Evolutionary conservation across 2,888 invertebrate genomes (phyloP), one percentile per base, ranked within the genome.

Genomic region (Epirrhoe tristata): DNA sequence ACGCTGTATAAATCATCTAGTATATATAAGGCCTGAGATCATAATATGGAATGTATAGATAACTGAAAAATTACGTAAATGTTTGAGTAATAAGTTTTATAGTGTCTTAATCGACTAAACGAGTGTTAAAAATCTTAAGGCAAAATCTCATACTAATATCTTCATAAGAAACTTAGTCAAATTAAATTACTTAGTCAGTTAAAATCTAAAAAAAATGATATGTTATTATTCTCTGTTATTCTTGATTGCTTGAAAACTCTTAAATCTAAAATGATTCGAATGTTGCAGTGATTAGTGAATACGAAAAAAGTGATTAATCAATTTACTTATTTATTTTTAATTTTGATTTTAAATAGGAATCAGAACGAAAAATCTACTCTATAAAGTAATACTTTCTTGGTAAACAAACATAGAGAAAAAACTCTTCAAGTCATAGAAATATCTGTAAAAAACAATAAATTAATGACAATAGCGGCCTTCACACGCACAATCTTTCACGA

Each of bases 201-300:
- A 71, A 43, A 69, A 64, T 63, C 57, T 74, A 67, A 76, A 79
- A n/a, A 80, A 69, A 81, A 82, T 91, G 92, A 92, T 92, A 92
- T 92, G 91, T 91, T 81, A 69, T 79, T 85, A 90, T 91, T 91
- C 90, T 86, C 85, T 80, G 81, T 84, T 87, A 90, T 88, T 88
- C 89, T 90, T 90, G 89, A 86, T 90, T 85, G 77, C 50, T 63
- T 52, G 34, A 63, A 67, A 43, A 54, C 16, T 59, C 10, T 58
- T 56, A 52, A 65, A 70, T 63, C 46, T 58, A 71, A 57, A 64
- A 63, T 14, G 61, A 68, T 56, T 60, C 66, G 66, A 73, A 69
- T 74, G 16, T 12, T 39, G n/a, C n/a, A 3, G 1, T 24, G 24
- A 24, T 24, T 24, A 24, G 3, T 24, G 24, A 24, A 24, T 24